Evolutionary conservation across 2,888 invertebrate genomes (phyloP), one percentile per base, ranked within the genome.

Genomic region (Germaria angustata): DNA sequence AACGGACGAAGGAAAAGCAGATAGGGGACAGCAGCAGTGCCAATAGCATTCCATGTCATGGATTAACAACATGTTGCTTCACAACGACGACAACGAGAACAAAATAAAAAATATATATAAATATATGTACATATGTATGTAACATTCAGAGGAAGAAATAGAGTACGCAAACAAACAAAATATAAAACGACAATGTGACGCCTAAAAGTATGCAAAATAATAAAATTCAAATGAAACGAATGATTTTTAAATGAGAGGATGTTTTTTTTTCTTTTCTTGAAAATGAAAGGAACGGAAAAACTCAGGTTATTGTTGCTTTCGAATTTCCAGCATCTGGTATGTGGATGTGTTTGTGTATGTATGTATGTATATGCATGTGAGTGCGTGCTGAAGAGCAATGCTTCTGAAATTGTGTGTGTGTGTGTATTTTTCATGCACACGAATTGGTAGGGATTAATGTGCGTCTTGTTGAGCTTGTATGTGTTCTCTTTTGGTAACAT

Each of bases 21-120:
- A 24, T 39, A 39, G 34, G 24, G 20, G n/a, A n/a, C n/a, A n/a
- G n/a, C 28, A 41, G 17, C 34, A 15, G 13, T 44, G 53, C 20
- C 44, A 69, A 36, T 63, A 32, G 39, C 39, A 77, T 77, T 32
- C 15, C 57, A 51, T 51, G 44, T 53, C 71, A 69, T 66, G 59
- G 51, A 71, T 71, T 71, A 79, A 76, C 82, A 82, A 82, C 82
- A 71, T 82, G 82, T 82, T 82, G 82, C 82, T 82, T 82, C 82
- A 79, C 69, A 82, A 82, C 78, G 59, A 44, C 17, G 20, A 44
- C 65, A 71, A 57, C 36, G 9, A 39, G 22, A 61, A 49, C 20
- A 41, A 51, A 34, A 41, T 32, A 17, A 61, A 77, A 5, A 15
- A 4, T 9, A 63, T 34, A 39, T 15, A 17, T 15, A 72, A 44